Conservation (phyloP, 2,797 vertebrate species). For the Centroberyx gerrardi region DNA sequence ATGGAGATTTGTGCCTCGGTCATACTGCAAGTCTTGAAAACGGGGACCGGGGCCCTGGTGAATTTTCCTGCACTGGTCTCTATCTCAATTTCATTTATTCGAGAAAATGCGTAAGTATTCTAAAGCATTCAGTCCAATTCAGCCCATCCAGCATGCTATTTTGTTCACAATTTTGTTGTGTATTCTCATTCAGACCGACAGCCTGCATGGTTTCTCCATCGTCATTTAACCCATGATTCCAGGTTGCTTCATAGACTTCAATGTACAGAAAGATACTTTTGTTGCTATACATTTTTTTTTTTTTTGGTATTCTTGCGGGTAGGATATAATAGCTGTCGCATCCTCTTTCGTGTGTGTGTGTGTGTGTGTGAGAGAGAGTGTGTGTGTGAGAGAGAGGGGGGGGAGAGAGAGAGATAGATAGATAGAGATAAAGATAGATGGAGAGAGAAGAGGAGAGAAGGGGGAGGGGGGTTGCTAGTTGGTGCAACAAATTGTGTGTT, state of each 20-base stretch:
- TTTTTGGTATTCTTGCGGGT: slow-evolving; percentile 4
- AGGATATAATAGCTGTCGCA: slow-evolving; percentile 62
- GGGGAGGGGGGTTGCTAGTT: slow-evolving; percentile 27
- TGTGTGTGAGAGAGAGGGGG: slow-evolving; percentile 33
- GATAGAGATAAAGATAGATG: slow-evolving; percentile 41
- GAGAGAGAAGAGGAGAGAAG: slow-evolving; percentile 12
- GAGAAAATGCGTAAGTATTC: slow-evolving; percentile 82
- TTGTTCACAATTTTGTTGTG: slow-evolving; percentile 6
- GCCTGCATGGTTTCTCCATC: slow-evolving; percentile 17
- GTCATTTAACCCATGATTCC: slow-evolving; percentile 46
- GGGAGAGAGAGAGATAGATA: neutral
- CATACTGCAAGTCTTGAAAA: slow-evolving; percentile 67
- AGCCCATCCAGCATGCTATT: slow-evolving; percentile 17
- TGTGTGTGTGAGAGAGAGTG: slow-evolving; percentile 23
- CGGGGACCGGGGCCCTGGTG: slow-evolving; percentile 76
- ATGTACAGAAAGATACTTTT: slow-evolving; percentile 44
- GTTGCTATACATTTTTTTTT: neutral
- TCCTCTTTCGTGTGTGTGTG: slow-evolving; percentile 30
- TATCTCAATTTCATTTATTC: slow-evolving; percentile 68
- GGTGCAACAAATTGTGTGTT: slow-evolving; percentile 78
- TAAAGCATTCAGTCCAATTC: slow-evolving; percentile 9
- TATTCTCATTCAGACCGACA: slow-evolving; percentile 15
- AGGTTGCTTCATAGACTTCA: slow-evolving; percentile 38
- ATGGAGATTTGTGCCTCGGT: slow-evolving; percentile 79
- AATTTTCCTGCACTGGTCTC: slow-evolving; percentile 51